Evolutionary conservation across 2,888 invertebrate species (phyloP), one percentile per base, ranked within the genome.

Genomic region (Clepsis dumicolana): DNA sequence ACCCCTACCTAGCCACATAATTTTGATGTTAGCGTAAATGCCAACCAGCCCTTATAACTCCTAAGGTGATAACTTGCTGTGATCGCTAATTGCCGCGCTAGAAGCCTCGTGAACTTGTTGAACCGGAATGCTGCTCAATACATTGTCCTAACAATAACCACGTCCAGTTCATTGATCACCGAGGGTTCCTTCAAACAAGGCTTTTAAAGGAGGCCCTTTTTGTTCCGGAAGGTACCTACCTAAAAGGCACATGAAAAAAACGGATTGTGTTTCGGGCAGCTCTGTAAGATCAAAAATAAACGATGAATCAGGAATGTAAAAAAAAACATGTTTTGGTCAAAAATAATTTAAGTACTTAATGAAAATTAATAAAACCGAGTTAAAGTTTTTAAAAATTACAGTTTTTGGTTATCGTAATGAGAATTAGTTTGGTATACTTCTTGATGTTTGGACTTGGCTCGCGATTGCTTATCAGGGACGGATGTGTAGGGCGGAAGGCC

Each of bases 401-500:
- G 56, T 56, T 41, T 59, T 25, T 18, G 25, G 29, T 32, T 32
- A 16, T 24, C 29, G 27, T 59, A n/a, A 48, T 29, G 35, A 61
- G 16, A 56, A 56, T 56, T 38, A 35, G 8, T 38, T 48, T 38
- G 52, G 38, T 59, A 60, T 64, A 59, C 65, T 64, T 67, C 38
- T 54, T 72, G 25, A 61, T 70, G 66, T 68, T 73, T 74, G 70
- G 72, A 76, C 72, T 72, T 73, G 80, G 78, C 81, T 86, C 83
- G 84, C 82, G 77, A 83, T 82, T 81, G 81, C 65, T 89, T 91
- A 90, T 91, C 90, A 79, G 71, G 74, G 78, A 73, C 90, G 92
- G 91, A 92, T 91, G 92, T 83, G 82, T 75, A 77, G 85, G 83
- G 80, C 91, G 90, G 89, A 89, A 87, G 90, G 83, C 83, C 80